A percentile compares a stretch with the other conserved stretches of the same genome.
These are phyloP conservation scores for Monoplex corrugatus DNA, from an alignment of 2,888 invertebrate genomes.

Conservation along the genomic window DNA sequence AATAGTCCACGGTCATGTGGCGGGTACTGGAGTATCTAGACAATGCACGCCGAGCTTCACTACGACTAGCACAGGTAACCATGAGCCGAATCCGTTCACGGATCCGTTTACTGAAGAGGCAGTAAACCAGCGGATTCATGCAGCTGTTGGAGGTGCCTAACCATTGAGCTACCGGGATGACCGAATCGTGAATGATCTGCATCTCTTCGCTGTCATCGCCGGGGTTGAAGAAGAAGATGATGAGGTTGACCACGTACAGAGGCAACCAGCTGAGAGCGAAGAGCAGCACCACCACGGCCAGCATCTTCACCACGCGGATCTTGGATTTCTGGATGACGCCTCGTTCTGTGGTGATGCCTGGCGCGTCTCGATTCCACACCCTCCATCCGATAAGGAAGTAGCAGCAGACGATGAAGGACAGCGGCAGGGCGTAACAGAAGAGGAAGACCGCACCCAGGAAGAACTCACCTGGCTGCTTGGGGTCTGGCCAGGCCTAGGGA, in stretches of 20 bases:
- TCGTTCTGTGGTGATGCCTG: constrained; percentile 86
- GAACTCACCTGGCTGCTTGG: constrained; percentile 90
- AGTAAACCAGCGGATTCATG: constrained; percentile 96
- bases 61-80: constrained; percentile 88
- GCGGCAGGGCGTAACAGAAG: constrained; percentile 94
- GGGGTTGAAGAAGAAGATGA: constrained; percentile 76
- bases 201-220: constrained; percentile 85
- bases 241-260: constrained; percentile 92
- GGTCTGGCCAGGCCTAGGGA: constrained; percentile 88
- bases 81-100: constrained; percentile 56
- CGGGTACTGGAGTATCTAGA: constrained; percentile 87
- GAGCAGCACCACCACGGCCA: constrained; percentile 94
- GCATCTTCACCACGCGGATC: constrained; percentile 96
- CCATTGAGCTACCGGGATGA: constrained; percentile 60
- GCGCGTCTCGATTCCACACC: constrained; percentile 93
- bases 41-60: constrained; percentile 84
- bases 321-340: constrained; percentile 89
- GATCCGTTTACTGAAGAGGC: constrained; percentile 91
- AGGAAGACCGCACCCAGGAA: constrained; percentile 94
- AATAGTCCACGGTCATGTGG: constrained; percentile 71
- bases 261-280: constrained; percentile 97
- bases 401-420: constrained; percentile 94
- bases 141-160: constrained; percentile 87
- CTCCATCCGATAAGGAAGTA: constrained; percentile 96
- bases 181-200: constrained; percentile 89